Percentiles rank a stretch among this genome's conserved stretches.
phyloP scores from a whole-genome alignment of 2,797 vertebrate genomes.

The Sciurus carolinensis region DNA sequence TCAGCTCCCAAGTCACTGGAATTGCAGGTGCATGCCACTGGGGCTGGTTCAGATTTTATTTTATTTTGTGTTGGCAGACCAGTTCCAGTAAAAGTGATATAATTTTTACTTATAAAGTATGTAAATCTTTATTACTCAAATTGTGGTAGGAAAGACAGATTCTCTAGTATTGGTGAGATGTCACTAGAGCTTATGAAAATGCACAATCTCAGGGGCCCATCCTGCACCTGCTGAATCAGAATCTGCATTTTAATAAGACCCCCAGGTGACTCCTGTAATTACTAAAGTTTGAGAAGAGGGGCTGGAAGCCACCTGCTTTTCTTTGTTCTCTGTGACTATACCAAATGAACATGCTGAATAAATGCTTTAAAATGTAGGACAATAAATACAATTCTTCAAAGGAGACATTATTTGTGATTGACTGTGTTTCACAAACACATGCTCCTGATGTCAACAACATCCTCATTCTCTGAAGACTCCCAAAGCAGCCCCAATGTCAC shows the following conservation, averaged over 20 bases:
- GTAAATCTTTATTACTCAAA: background rate
- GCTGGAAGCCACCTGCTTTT: background rate
- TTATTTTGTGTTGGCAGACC: background rate
- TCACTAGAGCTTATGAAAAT: background rate
- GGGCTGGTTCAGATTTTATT: background rate
- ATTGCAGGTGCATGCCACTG: no score
- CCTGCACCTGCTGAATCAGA: background rate
- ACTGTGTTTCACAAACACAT: constrained; percentile 79
- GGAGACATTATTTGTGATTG: constrained; percentile 72
- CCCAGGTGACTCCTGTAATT: background rate
- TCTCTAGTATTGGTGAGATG: no score
- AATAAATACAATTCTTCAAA: constrained; percentile 56
- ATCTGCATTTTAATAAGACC: constrained; percentile 65
- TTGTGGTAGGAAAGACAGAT: background rate
- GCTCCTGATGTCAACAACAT: constrained; percentile 72
- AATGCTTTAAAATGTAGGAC: constrained; percentile 56
- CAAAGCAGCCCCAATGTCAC: constrained; percentile 61
- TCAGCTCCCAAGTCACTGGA: no score
- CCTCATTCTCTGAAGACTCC: constrained; percentile 73
- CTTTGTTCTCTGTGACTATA: constrained; percentile 35
- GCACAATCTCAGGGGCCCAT: background rate
- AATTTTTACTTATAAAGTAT: background rate
- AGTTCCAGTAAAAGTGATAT: background rate
- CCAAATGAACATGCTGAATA: background rate
- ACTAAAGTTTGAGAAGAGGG: background rate